Evolutionary conservation across 1,140 invertebrate genomes (phyloP).

Genomic region (Agrilus planipennis): DNA sequence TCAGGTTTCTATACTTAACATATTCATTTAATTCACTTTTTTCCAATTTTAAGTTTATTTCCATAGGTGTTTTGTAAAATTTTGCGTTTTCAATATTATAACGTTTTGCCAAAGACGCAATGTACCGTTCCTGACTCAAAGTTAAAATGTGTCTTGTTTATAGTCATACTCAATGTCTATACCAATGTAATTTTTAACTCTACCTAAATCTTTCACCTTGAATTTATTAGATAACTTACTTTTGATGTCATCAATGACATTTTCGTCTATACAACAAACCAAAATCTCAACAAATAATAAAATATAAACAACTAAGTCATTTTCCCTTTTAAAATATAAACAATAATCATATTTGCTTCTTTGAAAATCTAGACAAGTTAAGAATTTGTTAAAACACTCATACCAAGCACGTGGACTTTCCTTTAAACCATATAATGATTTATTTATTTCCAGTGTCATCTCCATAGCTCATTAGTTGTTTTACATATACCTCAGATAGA

Average conservation of each 20-base stretch:
- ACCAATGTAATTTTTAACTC: conserved; percentile 8
- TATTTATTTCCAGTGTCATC: too few relatives aligned
- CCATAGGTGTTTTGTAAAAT: too few relatives aligned
- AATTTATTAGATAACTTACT: conserved; percentile 3
- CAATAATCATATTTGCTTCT: conserved; percentile 10
- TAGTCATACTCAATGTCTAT: too few relatives aligned
- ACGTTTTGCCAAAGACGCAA: too few relatives aligned
- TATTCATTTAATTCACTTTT: too few relatives aligned
- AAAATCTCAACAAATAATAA: conserved; percentile 17
- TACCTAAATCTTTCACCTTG: conserved; percentile 11
- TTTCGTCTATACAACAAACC: conserved; percentile 3
- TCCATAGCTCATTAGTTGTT: too few relatives aligned
- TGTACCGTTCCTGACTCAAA: too few relatives aligned
- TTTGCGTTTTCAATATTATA: too few relatives aligned
- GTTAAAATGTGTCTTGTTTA: too few relatives aligned
- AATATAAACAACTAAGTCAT: conserved; percentile 10
- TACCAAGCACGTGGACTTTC: conserved; percentile 13
- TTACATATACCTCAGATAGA: too few relatives aligned
- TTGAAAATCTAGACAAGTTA: conserved; percentile 6
- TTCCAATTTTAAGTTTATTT: too few relatives aligned
- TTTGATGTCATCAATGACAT: conserved; percentile 4
- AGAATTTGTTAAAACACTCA: conserved; percentile 12
- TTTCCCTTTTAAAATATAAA: conserved; percentile 10
- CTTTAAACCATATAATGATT: conserved; percentile 12
- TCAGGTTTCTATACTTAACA: too few relatives aligned